Base-by-base conservation (phyloP, 2,888 invertebrate species). In the Rhodophaea formosa region DNA sequence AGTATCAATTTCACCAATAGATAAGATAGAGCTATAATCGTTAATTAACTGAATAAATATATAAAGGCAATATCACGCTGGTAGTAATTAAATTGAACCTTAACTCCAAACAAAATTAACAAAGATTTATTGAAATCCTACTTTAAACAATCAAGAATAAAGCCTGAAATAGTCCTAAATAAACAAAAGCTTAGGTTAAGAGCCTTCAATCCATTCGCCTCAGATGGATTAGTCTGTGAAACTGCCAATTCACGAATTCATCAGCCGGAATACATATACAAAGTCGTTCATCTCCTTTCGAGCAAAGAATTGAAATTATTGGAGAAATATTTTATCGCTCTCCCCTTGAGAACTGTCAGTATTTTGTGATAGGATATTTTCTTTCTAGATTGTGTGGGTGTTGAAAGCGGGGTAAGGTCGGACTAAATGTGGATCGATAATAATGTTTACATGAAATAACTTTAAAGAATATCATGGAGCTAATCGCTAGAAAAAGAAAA, bases 181-280 rank as follows among this genome's bases (percentile, higher is more conserved):
- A 46, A 46, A 46, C 6, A 16, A 46, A 46, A 10, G 5, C 16
- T 16, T 29, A 29, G 7, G 29, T n/a, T 3, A 6, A 14, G n/a
- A 14, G n/a, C 23, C 47, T 23, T 47, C 30, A 30, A 47, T 30
- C 29, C 30, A 47, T 14, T 30, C n/a, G 29, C 30, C 7, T 14
- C 8, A 30, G 47, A 47, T 23, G 47, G 30, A 47, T 47, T 30
- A 47, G 30, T 30, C 30, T n/a, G 29, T 7, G 12, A 47, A 47
- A 47, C 47, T 29, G 30, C 47, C 14, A 47, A 47, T 47, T 47
- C 47, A 14, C 14, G 47, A 47, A n/a, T 47, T n/a, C 29, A 30
- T 47, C 47, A 23, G 23, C 39, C n/a, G 1, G 5, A 39, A 39
- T 39, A 39, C 5, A 23, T 23, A 23, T 23, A 23, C 23, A 32